These are phyloP conservation scores for Balaeniceps rex DNA, from an alignment of 2,113 vertebrate genomes.

Conservation along the genomic window DNA sequence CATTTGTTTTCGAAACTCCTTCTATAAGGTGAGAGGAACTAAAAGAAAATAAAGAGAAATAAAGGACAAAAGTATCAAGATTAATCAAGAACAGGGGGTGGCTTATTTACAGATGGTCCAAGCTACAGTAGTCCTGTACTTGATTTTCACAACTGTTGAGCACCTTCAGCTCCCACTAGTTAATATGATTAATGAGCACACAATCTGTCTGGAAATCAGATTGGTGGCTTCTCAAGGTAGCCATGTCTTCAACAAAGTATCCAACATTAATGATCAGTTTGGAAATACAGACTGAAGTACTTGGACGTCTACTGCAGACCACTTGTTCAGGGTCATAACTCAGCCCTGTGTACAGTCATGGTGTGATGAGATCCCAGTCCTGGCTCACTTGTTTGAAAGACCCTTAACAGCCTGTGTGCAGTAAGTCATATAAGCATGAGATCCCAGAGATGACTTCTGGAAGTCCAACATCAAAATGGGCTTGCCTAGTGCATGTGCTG, in stretches of 20 bases:
- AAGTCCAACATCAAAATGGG: background rate
- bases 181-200: background rate
- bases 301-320: background rate
- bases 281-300: background rate
- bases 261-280: background rate
- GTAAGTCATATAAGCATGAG: background rate
- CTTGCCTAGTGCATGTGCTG: background rate
- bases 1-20: background rate
- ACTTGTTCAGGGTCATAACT: background rate
- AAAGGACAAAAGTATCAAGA: background rate
- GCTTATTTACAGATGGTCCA: background rate
- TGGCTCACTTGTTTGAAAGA: background rate
- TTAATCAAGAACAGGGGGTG: background rate
- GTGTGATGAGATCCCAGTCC: background rate
- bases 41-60: background rate
- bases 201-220: background rate
- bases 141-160: background rate
- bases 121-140: background rate
- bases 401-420: background rate
- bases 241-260: background rate
- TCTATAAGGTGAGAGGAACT: background rate
- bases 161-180: background rate
- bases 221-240: background rate
- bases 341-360: background rate
- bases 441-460: background rate